A percentile compares a stretch with the other conserved stretches of the same genome.
Evolutionary conservation across 92 coral and sea anemone species (phyloP).

Genomic region (Zoanthus gigantus): DNA sequence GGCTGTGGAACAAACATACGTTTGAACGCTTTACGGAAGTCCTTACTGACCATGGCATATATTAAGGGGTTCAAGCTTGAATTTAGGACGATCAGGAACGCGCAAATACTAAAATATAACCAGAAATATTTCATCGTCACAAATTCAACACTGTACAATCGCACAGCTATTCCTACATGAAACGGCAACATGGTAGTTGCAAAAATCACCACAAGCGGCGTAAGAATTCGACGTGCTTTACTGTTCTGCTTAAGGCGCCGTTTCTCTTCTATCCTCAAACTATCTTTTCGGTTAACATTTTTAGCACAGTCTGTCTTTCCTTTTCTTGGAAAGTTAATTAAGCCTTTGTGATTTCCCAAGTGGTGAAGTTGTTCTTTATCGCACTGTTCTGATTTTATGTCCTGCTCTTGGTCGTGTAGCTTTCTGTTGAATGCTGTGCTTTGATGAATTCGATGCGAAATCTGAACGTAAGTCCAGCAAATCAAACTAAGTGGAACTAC

Average conservation of each 20-base stretch:
- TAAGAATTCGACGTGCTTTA: constrained; percentile 36
- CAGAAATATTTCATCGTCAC: background rate
- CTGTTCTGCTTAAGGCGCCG: constrained; percentile 36
- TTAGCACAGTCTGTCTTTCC: background rate
- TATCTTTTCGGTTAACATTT: background rate
- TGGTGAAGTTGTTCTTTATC: background rate
- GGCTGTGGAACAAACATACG: background rate
- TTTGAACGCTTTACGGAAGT: constrained; percentile 41
- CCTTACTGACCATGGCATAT: constrained; percentile 31
- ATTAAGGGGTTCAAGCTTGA: constrained; percentile 36
- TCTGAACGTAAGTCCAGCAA: constrained; percentile 33
- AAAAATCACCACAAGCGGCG: constrained; percentile 23
- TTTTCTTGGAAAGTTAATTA: background rate
- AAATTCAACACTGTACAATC: background rate
- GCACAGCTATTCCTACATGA: background rate
- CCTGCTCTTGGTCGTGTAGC: constrained; percentile 1
- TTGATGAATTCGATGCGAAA: constrained; percentile 24
- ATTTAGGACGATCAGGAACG: constrained; percentile 11
- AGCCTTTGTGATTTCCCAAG: background rate
- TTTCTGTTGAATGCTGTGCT: constrained; percentile 35
- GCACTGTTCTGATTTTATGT: background rate
- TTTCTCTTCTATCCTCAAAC: constrained; percentile 35
- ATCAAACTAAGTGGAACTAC: constrained; percentile 14
- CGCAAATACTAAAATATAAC: constrained; percentile 26
- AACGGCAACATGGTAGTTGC: constrained; percentile 19